Evolutionary conservation across 2,797 vertebrate genomes (phyloP), one percentile per base, ranked within the genome.

Genomic region (Propithecus deckenii): DNA sequence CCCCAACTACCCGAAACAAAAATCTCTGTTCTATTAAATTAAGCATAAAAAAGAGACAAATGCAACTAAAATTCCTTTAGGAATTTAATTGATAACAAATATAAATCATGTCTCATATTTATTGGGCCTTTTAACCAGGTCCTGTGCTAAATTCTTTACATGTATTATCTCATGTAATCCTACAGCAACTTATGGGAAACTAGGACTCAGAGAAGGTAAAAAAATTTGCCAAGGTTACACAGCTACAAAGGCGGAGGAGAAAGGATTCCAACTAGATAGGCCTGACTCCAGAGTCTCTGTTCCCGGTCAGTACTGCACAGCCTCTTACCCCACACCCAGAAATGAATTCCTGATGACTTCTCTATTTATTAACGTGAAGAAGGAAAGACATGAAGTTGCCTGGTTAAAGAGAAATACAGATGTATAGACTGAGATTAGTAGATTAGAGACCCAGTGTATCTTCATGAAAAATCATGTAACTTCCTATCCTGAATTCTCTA

Each of bases 341-440:
- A 83, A 75, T 18, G 14, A 61, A 43, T 75, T 72, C 35, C 69
- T 22, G 38, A 65, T 38, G 43, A n/a, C 12, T 7, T 25, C 38
- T 69, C 38, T 69, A 23, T 14, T 43, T 41, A 59, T 63, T 59
- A 38, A 69, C 50, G 32, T 32, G 18, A 93, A 48, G 46, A 79
- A 83, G 20, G 48, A 80, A 89, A 50, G 69, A 30, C 65, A 9
- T 2, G 23, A 55, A 30, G 15, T 57, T 55, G 71, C 38, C 7
- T 79, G 63, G 30, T 75, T 89, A 94, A 88, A 83, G 32, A 90
- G 74, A 93, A 79, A 78, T 69, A 48, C 32, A 50, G 72, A 81
- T 91, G 57, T 67, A 86, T 6, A 75, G 15, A 52, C 8, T 25
- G 50, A 46, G 20, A 81, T 38, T 11, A 69, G 59, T 63, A 87